phyloP scores from a whole-genome alignment of 2,888 invertebrate species.

The Xanthorhoe spadicearia region DNA sequence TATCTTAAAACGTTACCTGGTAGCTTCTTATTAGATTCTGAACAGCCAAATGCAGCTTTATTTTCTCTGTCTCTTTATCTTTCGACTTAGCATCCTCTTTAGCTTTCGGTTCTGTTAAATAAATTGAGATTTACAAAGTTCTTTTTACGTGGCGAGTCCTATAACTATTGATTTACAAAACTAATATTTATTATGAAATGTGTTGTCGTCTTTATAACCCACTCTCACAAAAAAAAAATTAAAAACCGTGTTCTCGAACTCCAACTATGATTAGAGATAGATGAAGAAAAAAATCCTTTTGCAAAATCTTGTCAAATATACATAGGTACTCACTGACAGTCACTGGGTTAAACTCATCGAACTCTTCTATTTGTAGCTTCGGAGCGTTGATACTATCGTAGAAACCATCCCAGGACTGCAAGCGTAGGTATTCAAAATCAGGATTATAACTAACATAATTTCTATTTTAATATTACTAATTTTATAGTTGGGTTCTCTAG shows the following conservation, averaged over 20 bases:
- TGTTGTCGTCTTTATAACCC: no score
- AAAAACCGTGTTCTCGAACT: no score
- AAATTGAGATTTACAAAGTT: not conserved
- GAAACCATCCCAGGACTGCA: slow-evolving; percentile 75
- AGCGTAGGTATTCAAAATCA: slow-evolving; percentile 1
- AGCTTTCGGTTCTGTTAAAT: slow-evolving; percentile 40
- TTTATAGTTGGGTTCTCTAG: no score
- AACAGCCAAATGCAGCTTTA: slow-evolving; percentile 86
- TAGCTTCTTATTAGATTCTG: slow-evolving; percentile 89
- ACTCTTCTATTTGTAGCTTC: slow-evolving; percentile 69
- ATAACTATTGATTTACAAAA: no score
- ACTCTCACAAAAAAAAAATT: no score
- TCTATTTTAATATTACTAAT: no score
- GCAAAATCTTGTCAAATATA: no score
- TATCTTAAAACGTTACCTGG: slow-evolving; percentile 58
- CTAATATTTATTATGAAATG: no score
- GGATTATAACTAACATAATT: not conserved
- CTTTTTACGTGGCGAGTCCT: no score
- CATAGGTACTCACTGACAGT: slow-evolving; percentile 53
- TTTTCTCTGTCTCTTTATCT: slow-evolving; percentile 48
- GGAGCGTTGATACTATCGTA: slow-evolving; percentile 69
- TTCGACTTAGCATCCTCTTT: slow-evolving; percentile 35
- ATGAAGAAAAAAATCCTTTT: no score
- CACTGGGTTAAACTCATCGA: slow-evolving; percentile 69
- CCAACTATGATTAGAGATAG: no score